These are phyloP conservation scores for Sphenopsis melanotis DNA, from an alignment of 2,797 vertebrate species.

Conservation along the genomic window DNA sequence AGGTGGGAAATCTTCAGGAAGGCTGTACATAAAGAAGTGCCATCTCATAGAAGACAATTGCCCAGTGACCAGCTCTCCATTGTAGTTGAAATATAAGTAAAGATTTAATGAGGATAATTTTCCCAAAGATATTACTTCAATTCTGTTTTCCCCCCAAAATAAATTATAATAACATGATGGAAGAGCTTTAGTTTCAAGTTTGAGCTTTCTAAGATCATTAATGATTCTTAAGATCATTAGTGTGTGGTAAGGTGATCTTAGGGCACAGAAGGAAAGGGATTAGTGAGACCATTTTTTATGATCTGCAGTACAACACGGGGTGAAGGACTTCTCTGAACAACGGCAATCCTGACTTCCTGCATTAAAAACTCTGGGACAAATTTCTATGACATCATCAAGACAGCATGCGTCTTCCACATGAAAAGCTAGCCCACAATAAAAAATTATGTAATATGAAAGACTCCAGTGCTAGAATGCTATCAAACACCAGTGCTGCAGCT, in stretches of 20 bases:
- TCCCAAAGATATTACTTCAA: not conserved
- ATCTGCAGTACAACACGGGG: not conserved
- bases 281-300: not conserved
- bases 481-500: not conserved
- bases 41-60: rapidly evolving
- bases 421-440: not conserved
- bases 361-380: not conserved
- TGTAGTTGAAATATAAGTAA: not conserved
- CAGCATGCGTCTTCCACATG: not conserved
- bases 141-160: rapidly evolving
- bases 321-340: not conserved
- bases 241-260: not conserved
- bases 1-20: not conserved
- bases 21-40: not conserved
- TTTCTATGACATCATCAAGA: not conserved
- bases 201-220: not conserved
- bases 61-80: not conserved
- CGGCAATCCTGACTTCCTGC: rapidly evolving
- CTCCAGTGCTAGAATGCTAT: not conserved
- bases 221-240: not conserved
- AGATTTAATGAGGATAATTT: not conserved
- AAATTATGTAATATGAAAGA: not conserved
- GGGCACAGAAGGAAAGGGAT: not conserved
- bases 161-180: not conserved
- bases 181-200: not conserved